Conservation (phyloP, 2,888 invertebrate species). For the Tetanocera ferruginea region DNA sequence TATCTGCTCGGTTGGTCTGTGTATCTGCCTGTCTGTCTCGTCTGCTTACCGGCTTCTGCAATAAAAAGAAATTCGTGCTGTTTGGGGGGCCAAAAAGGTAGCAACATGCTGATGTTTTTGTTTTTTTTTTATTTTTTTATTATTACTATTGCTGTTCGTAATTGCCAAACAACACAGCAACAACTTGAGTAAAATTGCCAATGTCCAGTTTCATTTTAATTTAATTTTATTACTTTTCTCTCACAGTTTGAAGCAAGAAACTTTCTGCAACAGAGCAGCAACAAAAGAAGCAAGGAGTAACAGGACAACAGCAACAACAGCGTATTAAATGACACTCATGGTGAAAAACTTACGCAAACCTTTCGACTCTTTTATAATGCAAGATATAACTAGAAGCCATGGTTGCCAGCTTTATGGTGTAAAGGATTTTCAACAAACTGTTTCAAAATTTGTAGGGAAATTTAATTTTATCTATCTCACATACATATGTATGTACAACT, state of each 20-base stretch:
- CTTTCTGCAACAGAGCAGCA: background rate
- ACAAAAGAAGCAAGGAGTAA: background rate
- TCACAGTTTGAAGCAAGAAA: background rate
- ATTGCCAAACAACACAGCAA: conserved; percentile 17
- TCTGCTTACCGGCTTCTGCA: background rate
- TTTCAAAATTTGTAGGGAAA: no score
- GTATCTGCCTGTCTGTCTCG: background rate
- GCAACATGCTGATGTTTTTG: background rate
- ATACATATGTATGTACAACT: no score
- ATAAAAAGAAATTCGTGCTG: background rate
- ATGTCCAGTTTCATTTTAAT: conserved; percentile 18
- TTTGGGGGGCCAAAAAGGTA: background rate
- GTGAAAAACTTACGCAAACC: background rate
- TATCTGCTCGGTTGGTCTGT: background rate
- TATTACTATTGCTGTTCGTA: background rate
- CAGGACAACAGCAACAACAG: background rate
- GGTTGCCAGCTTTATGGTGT: no score
- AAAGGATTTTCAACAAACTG: no score
- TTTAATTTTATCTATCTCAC: no score
- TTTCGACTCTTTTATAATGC: background rate
- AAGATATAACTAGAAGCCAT: no score
- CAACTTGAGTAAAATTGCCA: conserved; percentile 21
- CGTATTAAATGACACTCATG: background rate
- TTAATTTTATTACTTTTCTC: conserved; percentile 15
- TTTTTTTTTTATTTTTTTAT: background rate